A percentile compares a stretch with the other conserved stretches of the same genome.
These are phyloP conservation scores for Cuculus canorus DNA, from an alignment of 2,797 vertebrate species.

Conservation along the genomic window DNA sequence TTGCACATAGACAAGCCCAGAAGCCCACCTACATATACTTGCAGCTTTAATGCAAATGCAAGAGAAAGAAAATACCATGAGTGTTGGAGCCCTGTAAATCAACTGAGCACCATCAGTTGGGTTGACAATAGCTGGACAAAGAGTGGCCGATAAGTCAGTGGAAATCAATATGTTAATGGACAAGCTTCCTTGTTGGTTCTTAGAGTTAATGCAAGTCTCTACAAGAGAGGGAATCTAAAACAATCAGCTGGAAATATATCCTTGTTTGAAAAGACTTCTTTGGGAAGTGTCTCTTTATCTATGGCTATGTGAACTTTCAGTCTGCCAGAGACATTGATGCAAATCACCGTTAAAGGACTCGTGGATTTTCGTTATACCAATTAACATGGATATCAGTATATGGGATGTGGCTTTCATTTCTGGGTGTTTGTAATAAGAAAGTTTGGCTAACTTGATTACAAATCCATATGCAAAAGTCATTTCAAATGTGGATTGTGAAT, in stretches of 20 bases:
- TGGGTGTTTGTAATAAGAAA: background rate
- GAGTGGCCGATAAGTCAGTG: background rate
- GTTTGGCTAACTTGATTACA: background rate
- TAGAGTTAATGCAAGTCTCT: background rate
- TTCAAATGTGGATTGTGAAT: background rate
- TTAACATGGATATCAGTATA: fast-evolving
- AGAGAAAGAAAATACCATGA: background rate
- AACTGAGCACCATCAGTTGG: background rate
- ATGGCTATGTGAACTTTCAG: background rate
- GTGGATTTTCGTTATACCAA: background rate
- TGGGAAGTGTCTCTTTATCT: background rate
- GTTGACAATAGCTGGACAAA: background rate
- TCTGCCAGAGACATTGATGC: background rate
- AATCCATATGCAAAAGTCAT: background rate
- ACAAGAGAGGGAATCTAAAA: background rate
- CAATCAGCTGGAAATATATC: background rate
- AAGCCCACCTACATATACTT: background rate
- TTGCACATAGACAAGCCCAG: background rate
- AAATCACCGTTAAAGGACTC: background rate
- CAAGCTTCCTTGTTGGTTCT: background rate
- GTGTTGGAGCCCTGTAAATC: conserved; percentile 10
- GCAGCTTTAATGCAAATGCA: background rate
- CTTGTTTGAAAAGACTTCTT: background rate
- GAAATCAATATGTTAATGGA: conserved; percentile 26
- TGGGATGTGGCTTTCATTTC: background rate